Percentiles rank a stretch among this genome's conserved stretches.
Evolutionary conservation across 2,113 vertebrate genomes (phyloP).

Genomic region (Zosterops lateralis): DNA sequence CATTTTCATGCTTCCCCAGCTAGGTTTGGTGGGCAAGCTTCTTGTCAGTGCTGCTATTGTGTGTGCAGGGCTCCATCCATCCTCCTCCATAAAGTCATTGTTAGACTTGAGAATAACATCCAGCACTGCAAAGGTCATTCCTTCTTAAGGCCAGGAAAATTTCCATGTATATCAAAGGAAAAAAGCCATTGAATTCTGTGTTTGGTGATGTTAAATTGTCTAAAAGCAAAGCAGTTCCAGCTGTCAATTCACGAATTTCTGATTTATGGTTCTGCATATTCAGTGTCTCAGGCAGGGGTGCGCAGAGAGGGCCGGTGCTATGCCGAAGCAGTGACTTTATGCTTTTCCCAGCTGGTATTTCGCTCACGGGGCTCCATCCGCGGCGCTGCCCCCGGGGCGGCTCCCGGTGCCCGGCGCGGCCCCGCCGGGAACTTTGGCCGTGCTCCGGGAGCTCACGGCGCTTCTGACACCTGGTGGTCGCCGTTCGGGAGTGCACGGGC

Average conservation of each 20-base stretch:
- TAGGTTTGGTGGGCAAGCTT: background rate
- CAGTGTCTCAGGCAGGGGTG: background rate
- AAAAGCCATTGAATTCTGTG: background rate
- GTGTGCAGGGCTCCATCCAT: background rate
- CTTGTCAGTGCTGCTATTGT: background rate
- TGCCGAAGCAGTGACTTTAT: background rate
- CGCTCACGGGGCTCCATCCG: background rate
- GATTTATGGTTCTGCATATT: background rate
- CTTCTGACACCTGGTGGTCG: conserved; percentile 84
- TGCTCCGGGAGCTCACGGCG: background rate
- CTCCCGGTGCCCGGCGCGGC: background rate
- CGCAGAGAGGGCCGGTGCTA: background rate
- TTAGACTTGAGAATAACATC: background rate
- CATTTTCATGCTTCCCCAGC: background rate
- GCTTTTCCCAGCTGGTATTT: background rate
- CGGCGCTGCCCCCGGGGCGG: background rate
- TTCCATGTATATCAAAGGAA: background rate
- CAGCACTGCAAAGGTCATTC: background rate
- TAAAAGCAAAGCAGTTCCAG: background rate
- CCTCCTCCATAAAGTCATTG: background rate
- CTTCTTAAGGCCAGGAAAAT: background rate
- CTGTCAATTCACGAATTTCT: background rate
- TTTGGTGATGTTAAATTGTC: background rate
- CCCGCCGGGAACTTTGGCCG: background rate
- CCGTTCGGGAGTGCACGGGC: conserved; percentile 51